Evolutionary conservation across 2,113 vertebrate genomes (phyloP).

Genomic region (Xyrauchen texanus): DNA sequence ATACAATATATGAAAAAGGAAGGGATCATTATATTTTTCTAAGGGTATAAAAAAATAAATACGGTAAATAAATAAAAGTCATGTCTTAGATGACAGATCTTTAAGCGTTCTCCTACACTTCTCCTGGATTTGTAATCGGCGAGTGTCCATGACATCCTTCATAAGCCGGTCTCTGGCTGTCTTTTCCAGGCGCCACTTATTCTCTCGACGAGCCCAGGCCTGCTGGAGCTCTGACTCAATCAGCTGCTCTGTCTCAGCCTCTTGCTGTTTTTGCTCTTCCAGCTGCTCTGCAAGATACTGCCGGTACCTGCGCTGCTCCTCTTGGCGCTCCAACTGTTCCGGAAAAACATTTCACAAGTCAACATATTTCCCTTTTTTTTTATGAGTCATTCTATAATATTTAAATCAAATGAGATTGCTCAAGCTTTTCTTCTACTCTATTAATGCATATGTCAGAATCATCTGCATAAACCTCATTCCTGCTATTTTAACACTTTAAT

Average conservation of each 20-base stretch:
- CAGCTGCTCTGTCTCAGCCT: constrained; percentile 74
- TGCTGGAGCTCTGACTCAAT: constrained; percentile 72
- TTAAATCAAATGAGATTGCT: too few relatives aligned
- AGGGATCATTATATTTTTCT: too few relatives aligned
- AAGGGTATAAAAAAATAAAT: too few relatives aligned
- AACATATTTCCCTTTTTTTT: too few relatives aligned
- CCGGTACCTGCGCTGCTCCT: constrained; percentile 78
- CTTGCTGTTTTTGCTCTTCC: constrained; percentile 72
- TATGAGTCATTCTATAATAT: too few relatives aligned
- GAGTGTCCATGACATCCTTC: constrained; percentile 78
- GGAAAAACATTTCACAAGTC: not conserved
- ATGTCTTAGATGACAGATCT: not conserved
- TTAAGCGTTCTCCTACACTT: constrained; percentile 75
- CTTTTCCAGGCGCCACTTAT: constrained; percentile 65
- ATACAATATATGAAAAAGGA: too few relatives aligned
- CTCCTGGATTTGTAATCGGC: constrained; percentile 79
- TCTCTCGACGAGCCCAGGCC: constrained; percentile 66
- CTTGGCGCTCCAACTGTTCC: constrained; percentile 71
- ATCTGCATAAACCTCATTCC: too few relatives aligned
- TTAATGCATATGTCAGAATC: too few relatives aligned
- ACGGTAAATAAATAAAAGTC: too few relatives aligned
- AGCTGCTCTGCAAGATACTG: constrained; percentile 74
- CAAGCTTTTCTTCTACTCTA: too few relatives aligned
- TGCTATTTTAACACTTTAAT: too few relatives aligned
- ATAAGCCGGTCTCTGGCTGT: constrained; percentile 77